Conservation (phyloP, 35 echinoderm and acorn worm genomes). For the Anneissia japonica region DNA sequence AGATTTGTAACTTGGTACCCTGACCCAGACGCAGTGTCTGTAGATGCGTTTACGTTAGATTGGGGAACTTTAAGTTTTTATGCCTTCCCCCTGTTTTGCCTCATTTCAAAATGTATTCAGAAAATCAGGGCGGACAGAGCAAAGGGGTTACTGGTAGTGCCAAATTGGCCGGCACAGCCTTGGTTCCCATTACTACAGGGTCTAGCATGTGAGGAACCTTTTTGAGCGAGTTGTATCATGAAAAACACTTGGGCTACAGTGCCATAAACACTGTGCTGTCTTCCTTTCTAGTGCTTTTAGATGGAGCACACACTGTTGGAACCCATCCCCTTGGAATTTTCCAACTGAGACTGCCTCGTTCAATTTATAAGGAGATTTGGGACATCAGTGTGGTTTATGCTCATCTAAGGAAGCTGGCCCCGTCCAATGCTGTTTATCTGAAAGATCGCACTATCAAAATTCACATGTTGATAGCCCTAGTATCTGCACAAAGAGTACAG, state of each 20-base stretch:
- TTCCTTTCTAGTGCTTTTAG: neutral
- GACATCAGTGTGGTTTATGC: constrained; percentile 23
- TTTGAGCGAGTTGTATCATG: neutral
- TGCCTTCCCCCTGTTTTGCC: constrained; percentile 46
- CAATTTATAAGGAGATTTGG: constrained; percentile 21
- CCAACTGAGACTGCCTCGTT: neutral
- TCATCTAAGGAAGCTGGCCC: constrained; percentile 10
- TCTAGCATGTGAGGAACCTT: neutral
- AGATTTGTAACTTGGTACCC: constrained; percentile 49
- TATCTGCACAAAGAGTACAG: constrained; percentile 35
- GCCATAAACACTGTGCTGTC: neutral
- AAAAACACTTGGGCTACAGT: neutral
- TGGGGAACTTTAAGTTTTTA: constrained; percentile 23
- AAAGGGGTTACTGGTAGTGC: constrained; percentile 7
- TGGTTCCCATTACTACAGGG: constrained; percentile 24
- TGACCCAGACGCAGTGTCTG: constrained; percentile 25
- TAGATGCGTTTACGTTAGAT: constrained; percentile 41
- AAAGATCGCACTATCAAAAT: constrained; percentile 28
- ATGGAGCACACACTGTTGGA: constrained; percentile 7
- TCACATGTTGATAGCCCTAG: constrained; percentile 30
- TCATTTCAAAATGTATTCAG: constrained; percentile 28
- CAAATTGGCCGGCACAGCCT: constrained; percentile 42
- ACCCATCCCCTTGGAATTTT: constrained; percentile 17
- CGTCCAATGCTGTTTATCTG: constrained; percentile 5
- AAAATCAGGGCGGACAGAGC: constrained; percentile 31